These are phyloP conservation scores for Megaceryle alcyon DNA, from an alignment of 2,797 vertebrate species.

Conservation along the genomic window DNA sequence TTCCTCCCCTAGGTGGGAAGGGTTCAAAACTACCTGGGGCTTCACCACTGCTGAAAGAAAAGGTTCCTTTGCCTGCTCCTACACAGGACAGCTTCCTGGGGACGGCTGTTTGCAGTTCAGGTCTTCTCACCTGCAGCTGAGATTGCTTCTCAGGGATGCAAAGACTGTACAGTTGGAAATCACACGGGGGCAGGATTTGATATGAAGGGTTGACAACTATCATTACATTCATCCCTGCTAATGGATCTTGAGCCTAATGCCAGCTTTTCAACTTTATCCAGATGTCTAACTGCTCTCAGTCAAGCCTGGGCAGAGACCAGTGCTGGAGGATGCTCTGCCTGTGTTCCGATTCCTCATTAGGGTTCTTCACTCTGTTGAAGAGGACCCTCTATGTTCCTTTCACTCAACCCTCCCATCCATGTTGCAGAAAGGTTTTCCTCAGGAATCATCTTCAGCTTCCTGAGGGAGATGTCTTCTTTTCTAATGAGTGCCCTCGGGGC, in stretches of 20 bases:
- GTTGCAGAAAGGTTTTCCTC: not conserved
- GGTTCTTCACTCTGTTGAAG: not conserved
- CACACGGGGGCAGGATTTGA: not conserved
- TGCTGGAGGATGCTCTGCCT: not conserved
- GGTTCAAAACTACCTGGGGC: not conserved
- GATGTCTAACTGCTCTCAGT: not conserved
- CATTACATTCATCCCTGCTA: not conserved
- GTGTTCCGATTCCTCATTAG: fast-evolving
- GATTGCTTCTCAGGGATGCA: not conserved
- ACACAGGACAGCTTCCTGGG: not conserved
- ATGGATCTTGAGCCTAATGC: not conserved
- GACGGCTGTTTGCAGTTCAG: not conserved
- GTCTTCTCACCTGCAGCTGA: not conserved
- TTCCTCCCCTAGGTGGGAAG: not conserved
- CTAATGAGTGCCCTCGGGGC: not conserved
- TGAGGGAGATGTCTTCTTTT: not conserved
- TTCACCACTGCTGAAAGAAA: not conserved
- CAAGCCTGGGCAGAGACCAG: not conserved
- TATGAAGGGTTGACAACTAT: not conserved
- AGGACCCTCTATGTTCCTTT: not conserved
- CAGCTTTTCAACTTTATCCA: not conserved
- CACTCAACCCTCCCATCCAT: not conserved
- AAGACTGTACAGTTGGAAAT: not conserved
- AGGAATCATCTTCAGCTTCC: not conserved
- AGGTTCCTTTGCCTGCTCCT: not conserved